Conservation (phyloP, 1,140 invertebrate species). For the Neodiprion virginianus region DNA sequence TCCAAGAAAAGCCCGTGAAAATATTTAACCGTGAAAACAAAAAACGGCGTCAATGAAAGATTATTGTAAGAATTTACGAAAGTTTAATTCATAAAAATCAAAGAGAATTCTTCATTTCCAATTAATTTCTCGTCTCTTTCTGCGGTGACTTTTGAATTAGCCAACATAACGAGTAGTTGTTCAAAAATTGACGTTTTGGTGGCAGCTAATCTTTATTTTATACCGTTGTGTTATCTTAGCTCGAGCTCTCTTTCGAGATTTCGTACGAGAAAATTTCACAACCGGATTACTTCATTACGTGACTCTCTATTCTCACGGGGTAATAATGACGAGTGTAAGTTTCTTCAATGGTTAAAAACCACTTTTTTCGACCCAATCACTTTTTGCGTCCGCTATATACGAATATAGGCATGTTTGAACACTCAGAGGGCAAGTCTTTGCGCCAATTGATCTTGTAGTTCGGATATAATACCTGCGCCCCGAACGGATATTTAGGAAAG, state of each 20-base stretch:
- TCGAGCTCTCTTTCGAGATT: not conserved
- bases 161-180: constrained; percentile 9
- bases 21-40: not conserved
- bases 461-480: too few species aligned
- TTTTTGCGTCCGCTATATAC: too few species aligned
- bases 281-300: not conserved
- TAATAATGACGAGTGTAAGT: not conserved
- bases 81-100: not conserved
- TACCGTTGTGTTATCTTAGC: not conserved
- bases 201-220: constrained; percentile 8
- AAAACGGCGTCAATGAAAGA: too few species aligned
- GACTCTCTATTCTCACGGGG: not conserved
- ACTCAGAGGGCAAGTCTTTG: too few species aligned
- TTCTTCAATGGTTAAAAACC: not conserved
- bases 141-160: constrained; percentile 5
- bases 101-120: not conserved
- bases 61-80: too few species aligned
- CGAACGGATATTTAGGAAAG: too few species aligned
- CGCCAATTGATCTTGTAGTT: too few species aligned
- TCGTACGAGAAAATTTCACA: constrained; percentile 13
- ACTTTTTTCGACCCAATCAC: not conserved
- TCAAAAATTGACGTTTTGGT: constrained; percentile 17
- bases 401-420: too few species aligned
- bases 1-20: not conserved
- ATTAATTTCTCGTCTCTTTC: not conserved